Conservation (phyloP, 2,113 vertebrate genomes). For the Lanius collurio region DNA sequence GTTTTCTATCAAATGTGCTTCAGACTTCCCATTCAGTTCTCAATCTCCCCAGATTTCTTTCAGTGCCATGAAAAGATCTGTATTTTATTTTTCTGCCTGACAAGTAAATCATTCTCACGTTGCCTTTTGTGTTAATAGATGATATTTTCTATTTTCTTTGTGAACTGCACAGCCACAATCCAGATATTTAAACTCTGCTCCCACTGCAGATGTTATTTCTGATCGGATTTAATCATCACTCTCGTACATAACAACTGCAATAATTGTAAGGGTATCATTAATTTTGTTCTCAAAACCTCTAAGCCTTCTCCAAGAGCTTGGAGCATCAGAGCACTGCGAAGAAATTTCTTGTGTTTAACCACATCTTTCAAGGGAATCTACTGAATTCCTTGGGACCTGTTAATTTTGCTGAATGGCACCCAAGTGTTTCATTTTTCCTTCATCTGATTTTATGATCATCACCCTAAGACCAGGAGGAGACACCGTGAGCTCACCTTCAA, state of each 20-base stretch:
- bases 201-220: background rate
- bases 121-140: background rate
- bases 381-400: background rate
- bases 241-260: background rate
- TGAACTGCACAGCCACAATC: background rate
- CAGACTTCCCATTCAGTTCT: background rate
- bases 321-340: background rate
- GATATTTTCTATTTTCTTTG: background rate
- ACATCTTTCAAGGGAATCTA: background rate
- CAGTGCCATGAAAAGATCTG: background rate
- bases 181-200: background rate
- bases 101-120: background rate
- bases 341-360: background rate
- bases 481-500: background rate
- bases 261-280: background rate
- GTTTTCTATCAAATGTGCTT: background rate
- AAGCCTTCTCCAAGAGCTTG: background rate
- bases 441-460: background rate
- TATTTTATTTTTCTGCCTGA: background rate
- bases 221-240: background rate
- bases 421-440: rapidly evolving
- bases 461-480: background rate
- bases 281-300: background rate
- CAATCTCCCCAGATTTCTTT: background rate
- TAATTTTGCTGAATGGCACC: background rate